phyloP scores from a whole-genome alignment of 2,888 invertebrate genomes.

The Drosophila paranaensis region DNA sequence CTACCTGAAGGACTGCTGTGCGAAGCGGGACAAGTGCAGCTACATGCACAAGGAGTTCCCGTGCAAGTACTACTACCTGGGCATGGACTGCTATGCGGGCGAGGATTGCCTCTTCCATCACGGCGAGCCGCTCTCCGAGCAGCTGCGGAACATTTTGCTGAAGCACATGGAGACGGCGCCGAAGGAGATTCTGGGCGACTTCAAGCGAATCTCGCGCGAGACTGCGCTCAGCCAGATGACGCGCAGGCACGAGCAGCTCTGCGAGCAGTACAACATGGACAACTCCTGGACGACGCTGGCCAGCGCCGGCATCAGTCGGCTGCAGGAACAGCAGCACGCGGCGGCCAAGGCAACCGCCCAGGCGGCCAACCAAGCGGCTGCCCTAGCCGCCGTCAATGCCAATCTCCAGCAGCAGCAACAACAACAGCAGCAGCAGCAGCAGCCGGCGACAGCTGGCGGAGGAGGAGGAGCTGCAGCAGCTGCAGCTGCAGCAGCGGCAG shows the following conservation, averaged over 20 bases:
- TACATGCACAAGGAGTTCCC: conserved; percentile 99
- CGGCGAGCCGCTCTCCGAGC: conserved; percentile 93
- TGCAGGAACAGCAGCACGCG: conserved; percentile 48
- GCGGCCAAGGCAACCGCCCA: conserved; percentile 37
- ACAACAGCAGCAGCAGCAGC: conserved; percentile 22
- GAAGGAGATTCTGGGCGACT: conserved; percentile 95
- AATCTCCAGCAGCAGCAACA: conserved; percentile 20
- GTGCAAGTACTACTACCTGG: conserved; percentile 98
- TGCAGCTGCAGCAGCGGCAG: conserved; percentile 14
- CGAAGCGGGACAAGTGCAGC: conserved; percentile 96
- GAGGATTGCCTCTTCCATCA: conserved; percentile 98
- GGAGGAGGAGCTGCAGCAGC: conserved; percentile 19
- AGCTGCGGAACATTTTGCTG: conserved; percentile 88
- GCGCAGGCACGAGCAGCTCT: conserved; percentile 85
- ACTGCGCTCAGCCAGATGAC: conserved; percentile 87
- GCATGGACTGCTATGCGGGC: conserved; percentile 92
- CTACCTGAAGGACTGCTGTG: conserved; percentile 96
- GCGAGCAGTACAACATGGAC: conserved; percentile 84
- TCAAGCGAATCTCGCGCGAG: conserved; percentile 92
- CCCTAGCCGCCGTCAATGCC: conserved; percentile 32
- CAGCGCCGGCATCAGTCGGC: conserved; percentile 46
- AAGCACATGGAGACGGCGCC: conserved; percentile 95
- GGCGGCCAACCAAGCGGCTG: conserved; percentile 43
- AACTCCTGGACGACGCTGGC: conserved; percentile 72
- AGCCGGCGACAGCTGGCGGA: conserved; percentile 17